A percentile compares a stretch with the other conserved stretches of the same genome.
phyloP scores from a whole-genome alignment of 2,888 invertebrate genomes.

The Athalia rosae region DNA sequence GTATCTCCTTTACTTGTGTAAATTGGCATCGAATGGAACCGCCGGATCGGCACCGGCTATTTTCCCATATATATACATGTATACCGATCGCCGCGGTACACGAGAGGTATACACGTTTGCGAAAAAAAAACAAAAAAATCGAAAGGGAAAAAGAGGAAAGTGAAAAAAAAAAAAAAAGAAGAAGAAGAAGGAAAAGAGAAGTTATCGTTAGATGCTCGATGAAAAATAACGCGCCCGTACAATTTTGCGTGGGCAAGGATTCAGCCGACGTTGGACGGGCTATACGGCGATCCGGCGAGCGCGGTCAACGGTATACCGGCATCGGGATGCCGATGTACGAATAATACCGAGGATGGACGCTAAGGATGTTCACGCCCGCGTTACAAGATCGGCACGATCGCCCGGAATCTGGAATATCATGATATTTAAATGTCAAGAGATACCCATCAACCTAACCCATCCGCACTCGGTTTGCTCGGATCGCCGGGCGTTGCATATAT shows the following conservation, averaged over 20 bases:
- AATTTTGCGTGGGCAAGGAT: constrained; percentile 27
- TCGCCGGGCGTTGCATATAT: constrained; percentile 26
- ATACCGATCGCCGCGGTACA: not conserved
- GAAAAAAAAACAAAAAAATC: no score
- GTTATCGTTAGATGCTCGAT: not conserved
- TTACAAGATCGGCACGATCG: constrained; percentile 45
- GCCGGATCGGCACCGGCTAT: not conserved
- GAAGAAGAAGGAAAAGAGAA: not conserved
- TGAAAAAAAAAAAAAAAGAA: constrained; percentile 2
- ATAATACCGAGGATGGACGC: constrained; percentile 35
- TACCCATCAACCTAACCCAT: constrained; percentile 44
- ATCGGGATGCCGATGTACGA: constrained; percentile 30
- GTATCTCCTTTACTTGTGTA: constrained; percentile 39
- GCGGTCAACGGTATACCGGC: not conserved
- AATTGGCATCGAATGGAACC: constrained; percentile 36
- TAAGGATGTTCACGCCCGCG: constrained; percentile 43
- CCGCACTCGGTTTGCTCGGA: constrained; percentile 27
- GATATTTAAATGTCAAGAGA: constrained; percentile 46
- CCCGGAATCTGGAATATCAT: constrained; percentile 45
- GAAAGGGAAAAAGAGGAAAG: not conserved
- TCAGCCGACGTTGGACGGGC: not conserved
- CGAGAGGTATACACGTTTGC: not conserved
- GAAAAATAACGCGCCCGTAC: not conserved
- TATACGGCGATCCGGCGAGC: not conserved
- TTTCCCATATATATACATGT: no score